Evolutionary conservation across 1,140 invertebrate genomes (phyloP), one percentile per base, ranked within the genome.

Genomic region (Drosophila orosa): DNA sequence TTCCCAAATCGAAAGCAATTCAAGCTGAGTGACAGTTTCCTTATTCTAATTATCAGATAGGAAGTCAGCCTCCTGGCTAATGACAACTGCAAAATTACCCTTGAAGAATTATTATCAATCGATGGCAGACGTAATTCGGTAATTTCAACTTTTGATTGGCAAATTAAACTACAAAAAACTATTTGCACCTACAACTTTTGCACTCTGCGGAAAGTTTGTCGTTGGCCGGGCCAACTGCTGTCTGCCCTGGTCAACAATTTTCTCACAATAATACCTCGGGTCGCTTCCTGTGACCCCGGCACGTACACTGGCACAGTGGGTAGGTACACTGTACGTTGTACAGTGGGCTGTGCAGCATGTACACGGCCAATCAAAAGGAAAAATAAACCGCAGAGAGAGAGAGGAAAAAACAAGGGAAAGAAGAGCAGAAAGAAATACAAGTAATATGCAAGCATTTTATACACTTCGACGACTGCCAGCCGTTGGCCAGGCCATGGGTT

Each of bases 391-490:
- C 78, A 86, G 52, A 35, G 39, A 48, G 63, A 33, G 40, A 15
- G 35, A n/a, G n/a, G n/a, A n/a, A 31, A 33, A 15, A 25, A 56
- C 13, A 10, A 37, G 50, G 44, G 59, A 13, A 35, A 54, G 19
- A 50, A 48, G 48, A 66, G 35, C 55, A 52, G 24, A 63, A 57
- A 80, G 48, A 77, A 77, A 61, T 61, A 68, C 63, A 66, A 80
- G 54, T 81, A 81, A 89, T 87, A 87, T 89, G 76, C 84, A 85
- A 79, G 79, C 71, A 86, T 73, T 87, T 79, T 60, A 80, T 83
- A 69, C 79, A 81, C 78, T 81, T 75, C 67, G 58, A 60, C 57
- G 62, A 85, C 44, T 80, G 59, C 47, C 47, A 47, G 37, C 50
- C 60, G 47, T 25, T 73, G 75, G 44, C 45, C 55, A 35, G 50